phyloP scores from a whole-genome alignment of 2,797 vertebrate genomes.

The Diplodus sargus region DNA sequence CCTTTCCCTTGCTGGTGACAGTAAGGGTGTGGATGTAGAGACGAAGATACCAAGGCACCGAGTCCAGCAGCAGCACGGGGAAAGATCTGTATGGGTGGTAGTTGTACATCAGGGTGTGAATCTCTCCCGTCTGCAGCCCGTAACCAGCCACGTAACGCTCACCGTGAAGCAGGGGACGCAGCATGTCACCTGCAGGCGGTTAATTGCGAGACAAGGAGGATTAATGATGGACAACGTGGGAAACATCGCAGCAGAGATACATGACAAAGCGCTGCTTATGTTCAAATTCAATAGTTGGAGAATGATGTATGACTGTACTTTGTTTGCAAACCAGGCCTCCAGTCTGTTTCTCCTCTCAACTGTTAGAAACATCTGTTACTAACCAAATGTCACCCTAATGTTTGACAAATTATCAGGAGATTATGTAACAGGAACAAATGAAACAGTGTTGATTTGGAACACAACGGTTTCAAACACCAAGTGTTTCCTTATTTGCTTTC shows the following conservation, averaged over 20 bases:
- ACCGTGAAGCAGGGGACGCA: slow-evolving; percentile 89
- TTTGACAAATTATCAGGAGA: not conserved
- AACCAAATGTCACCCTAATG: not conserved
- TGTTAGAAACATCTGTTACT: not conserved
- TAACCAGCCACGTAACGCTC: slow-evolving; percentile 96
- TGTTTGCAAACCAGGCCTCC: not conserved
- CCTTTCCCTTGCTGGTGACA: slow-evolving; percentile 92
- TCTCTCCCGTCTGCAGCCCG: slow-evolving; percentile 93
- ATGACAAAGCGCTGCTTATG: not conserved
- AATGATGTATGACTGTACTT: not conserved
- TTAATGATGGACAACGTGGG: not conserved
- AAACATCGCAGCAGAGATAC: not conserved
- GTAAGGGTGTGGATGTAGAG: slow-evolving; percentile 95
- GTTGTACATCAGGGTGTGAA: slow-evolving; percentile 95
- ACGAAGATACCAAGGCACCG: slow-evolving; percentile 96
- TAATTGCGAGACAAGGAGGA: not conserved
- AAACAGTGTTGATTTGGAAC: not conserved
- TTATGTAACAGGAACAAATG: not conserved
- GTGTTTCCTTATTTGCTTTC: not conserved
- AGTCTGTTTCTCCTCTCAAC: not conserved
- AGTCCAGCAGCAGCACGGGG: slow-evolving; percentile 93
- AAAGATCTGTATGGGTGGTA: slow-evolving; percentile 94
- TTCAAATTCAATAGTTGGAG: not conserved
- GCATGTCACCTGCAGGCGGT: slow-evolving; percentile 74
- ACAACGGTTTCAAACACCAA: not conserved